A percentile compares a stretch with the other conserved stretches of the same genome.
Evolutionary conservation across 2,888 invertebrate genomes (phyloP).

Genomic region (Stegophylla sp.): DNA sequence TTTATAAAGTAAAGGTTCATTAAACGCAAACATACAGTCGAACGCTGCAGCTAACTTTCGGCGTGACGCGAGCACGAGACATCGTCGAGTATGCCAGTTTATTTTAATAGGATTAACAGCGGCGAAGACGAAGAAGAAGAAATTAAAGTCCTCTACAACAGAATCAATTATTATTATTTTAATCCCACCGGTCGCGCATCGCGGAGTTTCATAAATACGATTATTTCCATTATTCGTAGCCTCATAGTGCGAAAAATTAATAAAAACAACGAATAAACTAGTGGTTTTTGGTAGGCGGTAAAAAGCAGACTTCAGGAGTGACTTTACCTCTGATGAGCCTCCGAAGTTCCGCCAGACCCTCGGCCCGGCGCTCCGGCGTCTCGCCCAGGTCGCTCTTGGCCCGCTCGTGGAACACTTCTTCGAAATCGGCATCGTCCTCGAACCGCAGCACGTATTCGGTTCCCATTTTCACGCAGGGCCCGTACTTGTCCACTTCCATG

Average conservation of each 20-base stretch:
- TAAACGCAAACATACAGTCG: neutral
- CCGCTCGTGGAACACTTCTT: constrained; percentile 70
- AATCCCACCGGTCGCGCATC: neutral
- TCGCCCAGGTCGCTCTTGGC: constrained; percentile 74
- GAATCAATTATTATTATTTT: constrained; percentile 2
- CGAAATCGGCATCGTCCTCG: constrained; percentile 73
- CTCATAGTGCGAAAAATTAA: no score
- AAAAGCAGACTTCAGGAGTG: no score
- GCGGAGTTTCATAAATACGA: neutral
- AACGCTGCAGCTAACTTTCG: neutral
- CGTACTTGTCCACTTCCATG: constrained; percentile 68
- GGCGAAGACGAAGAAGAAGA: neutral
- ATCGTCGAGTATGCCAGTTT: constrained; percentile 2
- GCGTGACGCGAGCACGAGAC: neutral
- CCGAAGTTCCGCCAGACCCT: constrained; percentile 69
- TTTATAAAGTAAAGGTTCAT: neutral
- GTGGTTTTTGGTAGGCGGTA: no score
- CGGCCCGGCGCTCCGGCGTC: constrained; percentile 70
- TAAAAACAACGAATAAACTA: no score
- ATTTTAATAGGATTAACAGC: neutral
- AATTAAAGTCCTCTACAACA: neutral
- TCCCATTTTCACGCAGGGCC: constrained; percentile 75
- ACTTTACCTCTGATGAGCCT: constrained; percentile 72
- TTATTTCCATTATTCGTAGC: no score
- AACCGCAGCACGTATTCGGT: constrained; percentile 71